Base-by-base conservation (phyloP, 2,113 vertebrate genomes). In the Corydoras sp. region DNA sequence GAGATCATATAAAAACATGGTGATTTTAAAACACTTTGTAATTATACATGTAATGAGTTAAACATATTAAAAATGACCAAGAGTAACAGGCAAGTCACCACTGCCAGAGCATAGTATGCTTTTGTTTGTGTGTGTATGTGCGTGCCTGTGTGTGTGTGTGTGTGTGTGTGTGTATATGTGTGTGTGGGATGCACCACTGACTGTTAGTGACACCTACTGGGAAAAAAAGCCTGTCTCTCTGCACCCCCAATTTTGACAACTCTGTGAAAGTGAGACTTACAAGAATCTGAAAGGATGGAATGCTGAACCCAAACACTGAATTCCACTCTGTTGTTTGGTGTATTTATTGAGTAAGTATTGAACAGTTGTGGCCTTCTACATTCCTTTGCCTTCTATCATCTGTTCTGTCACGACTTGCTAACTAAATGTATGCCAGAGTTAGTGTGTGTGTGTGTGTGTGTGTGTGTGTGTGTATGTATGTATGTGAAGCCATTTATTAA, bases 121-220 rank as follows among this genome's bases (percentile, higher is more conserved):
- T 67, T 32, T 78, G 9, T 56, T 9, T 65, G 49, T 35, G 58
- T 65, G 62, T 70, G 58, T 49, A 62, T 53, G 11, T 10, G 35
- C 10, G 30, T 35, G 24, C 32, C 48, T 15, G 18, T 29, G 62
- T 54, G 58, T 72, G 29, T 48, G 43, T 51, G 58, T 62, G 64
- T 35, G 60, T 71, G 72, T 69, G 32, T 68, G 64, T 73, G 49
- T 65, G 50, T 66, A 50, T 66, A 50, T 35, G 29, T 49, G 54
- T 69, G 6, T 62, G 59, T 62, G 58, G 54, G 70, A 29, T 48
- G 80, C 68, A 79, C 68, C 77, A 68, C 74, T 84, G 82, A 80
- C 79, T 86, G 75, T 79, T 72, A 71, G 72, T 79, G 83, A 82
- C 81, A 82, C 80, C 79, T 80, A 69, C 76, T 81, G 79, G 78